phyloP scores from a whole-genome alignment of 2,797 vertebrate genomes.

The Dermochelys coriacea region DNA sequence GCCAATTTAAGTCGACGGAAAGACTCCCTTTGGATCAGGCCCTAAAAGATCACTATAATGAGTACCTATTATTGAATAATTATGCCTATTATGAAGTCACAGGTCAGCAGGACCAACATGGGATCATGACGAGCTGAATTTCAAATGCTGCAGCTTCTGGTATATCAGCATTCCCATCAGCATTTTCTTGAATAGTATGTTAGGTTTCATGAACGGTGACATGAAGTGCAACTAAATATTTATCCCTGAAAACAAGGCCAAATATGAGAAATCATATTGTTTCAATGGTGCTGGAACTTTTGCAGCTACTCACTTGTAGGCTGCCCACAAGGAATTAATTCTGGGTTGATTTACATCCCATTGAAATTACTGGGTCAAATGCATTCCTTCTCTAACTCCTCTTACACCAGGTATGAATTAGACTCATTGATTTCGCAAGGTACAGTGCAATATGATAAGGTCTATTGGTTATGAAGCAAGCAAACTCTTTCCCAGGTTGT shows the following conservation, averaged over 20 bases:
- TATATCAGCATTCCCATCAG: not conserved
- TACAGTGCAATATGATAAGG: not conserved
- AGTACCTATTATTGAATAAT: not conserved
- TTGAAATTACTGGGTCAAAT: accelerated
- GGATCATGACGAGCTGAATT: not conserved
- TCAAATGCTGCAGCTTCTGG: not conserved
- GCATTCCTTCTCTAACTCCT: accelerated
- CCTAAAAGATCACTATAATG: accelerated
- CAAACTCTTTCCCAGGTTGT: accelerated
- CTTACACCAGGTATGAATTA: accelerated
- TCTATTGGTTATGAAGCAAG: not conserved
- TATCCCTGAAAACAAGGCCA: not conserved
- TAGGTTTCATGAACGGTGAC: not conserved
- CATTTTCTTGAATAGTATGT: not conserved
- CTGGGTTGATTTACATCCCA: not conserved
- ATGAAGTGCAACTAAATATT: not conserved
- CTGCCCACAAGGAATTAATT: not conserved
- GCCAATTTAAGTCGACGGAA: not conserved
- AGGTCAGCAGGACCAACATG: not conserved
- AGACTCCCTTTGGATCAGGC: not conserved
- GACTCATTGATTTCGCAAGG: not conserved
- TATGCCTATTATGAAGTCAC: not conserved
- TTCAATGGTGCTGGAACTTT: not conserved
- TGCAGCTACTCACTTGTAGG: accelerated
- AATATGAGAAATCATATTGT: not conserved